Evolutionary conservation across 2,888 invertebrate species (phyloP), one percentile per base, ranked within the genome.

Genomic region (Bombyx huttoni): DNA sequence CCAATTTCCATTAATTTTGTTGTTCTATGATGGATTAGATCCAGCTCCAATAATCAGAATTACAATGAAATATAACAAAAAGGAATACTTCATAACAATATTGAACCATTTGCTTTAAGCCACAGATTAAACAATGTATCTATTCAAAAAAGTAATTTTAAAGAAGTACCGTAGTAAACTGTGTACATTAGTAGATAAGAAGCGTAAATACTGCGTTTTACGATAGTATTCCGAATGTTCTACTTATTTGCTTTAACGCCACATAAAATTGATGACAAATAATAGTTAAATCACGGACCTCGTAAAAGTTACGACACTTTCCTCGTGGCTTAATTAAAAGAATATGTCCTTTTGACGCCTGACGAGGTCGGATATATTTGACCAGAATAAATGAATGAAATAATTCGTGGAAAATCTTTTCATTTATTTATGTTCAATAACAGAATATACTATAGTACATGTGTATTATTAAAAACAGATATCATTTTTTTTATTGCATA

Each of bases 221-320:
- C 71, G 69, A 59, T 66, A 73, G 67, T 66, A 62, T 66, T 67
- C 63, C 64, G 59, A 64, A 65, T 63, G 61, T 68, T 73, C 67
- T 66, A 52, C 58, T 55, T 76, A 81, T 85, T 83, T 84, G 75
- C 77, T 84, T 82, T 81, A 82, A 74, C 77, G 67, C 72, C 75
- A 70, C 82, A 82, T 87, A 80, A 86, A 87, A 84, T 86, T 86
- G 81, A 88, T 83, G 87, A 86, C 86, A 87, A 87, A 87, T 87
- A 88, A 87, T 88, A 88, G 85, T 87, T 84, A 88, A 88, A 87
- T 88, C 87, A 84, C 75, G 67, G 73, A 69, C 67, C 70, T 85
- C 87, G 81, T 87, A 85, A 87, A 82, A 74, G 76, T 86, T 85
- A 86, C 81, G 87, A 85, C 69, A 70, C 76, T 80, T 79, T 85